Evolutionary conservation across 1,140 invertebrate species (phyloP).

Genomic region (Bradynema listronoti): DNA sequence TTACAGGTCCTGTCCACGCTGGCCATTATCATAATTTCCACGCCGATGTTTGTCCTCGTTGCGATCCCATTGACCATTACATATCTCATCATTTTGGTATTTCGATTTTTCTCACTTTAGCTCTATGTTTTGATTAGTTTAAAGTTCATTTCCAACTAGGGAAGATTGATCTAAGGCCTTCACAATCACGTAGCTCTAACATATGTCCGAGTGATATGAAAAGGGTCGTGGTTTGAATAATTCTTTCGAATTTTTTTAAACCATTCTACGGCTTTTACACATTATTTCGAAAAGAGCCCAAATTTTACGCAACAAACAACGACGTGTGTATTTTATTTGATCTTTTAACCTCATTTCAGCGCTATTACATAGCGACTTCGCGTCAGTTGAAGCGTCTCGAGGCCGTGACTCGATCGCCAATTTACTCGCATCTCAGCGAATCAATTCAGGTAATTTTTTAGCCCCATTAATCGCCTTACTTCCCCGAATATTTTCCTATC

Average conservation of each 20-base stretch:
- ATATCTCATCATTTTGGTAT: conserved; percentile 60
- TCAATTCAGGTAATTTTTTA: conserved; percentile 16
- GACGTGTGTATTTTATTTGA: no score
- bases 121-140: not conserved
- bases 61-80: conserved; percentile 62
- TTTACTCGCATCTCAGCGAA: conserved; percentile 76
- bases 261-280: not conserved
- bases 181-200: no score
- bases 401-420: conserved; percentile 89
- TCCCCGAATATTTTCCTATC: no score
- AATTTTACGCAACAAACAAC: no score
- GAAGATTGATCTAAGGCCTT: no score
- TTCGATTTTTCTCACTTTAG: conserved; percentile 8
- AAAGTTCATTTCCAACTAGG: not conserved
- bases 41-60: conserved; percentile 62
- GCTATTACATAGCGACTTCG: conserved; percentile 87
- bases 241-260: not conserved
- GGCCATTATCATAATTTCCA: conserved; percentile 61
- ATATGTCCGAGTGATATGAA: no score
- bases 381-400: conserved; percentile 88
- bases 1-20: conserved; percentile 60
- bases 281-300: no score
- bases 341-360: conserved; percentile 62
- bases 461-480: no score
- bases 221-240: no score